Evolutionary conservation across 2,888 invertebrate species (phyloP), one percentile per base, ranked within the genome.

Genomic region (Steromphala cineraria): DNA sequence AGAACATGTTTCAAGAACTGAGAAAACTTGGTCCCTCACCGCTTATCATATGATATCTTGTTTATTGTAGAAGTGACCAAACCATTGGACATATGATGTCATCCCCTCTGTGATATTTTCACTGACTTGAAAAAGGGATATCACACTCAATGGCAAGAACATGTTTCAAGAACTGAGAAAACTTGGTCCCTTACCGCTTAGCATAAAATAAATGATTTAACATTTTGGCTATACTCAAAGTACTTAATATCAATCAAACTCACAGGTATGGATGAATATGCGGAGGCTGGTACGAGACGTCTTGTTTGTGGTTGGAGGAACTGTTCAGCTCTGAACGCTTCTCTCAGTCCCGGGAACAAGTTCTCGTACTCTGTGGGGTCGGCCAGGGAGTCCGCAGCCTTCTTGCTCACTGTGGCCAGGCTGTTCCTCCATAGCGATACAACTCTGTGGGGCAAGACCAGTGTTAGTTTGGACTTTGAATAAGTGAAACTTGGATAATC

Each of bases 361-460:
- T 99, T 99, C 93, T 98, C 98, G 92, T 99, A 99, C 89, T 98
- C 96, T 67, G 96, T 95, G 0, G 99, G 99, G 94, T 99, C 98
- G 0, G 99, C 99, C 82, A 99, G 95, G 75, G 98, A 97, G 91
- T 98, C 97, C 0, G 98, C 97, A 0, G 98, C 97, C 93, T 98
- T 98, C 92, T 97, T 96, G 93, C 97, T 98, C 0, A 96, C 95
- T 83, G 96, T 95, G 0, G 96, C 95, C 7, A 98, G 94, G 81
- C 96, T 95, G 78, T 96, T 96, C 86, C 97, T 96, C 99, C 99
- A 99, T 77, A 97, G 93, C 82, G 96, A 95, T 0, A 99, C 97
- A 40, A 98, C 96, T 82, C 96, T 95, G 83, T 1, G 78, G 5
- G 13, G 13, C 13, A 46, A 46, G 13, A 10, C 7, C 1, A 13